Conservation (phyloP, 2,113 vertebrate species). For the Nanorana parkeri region DNA sequence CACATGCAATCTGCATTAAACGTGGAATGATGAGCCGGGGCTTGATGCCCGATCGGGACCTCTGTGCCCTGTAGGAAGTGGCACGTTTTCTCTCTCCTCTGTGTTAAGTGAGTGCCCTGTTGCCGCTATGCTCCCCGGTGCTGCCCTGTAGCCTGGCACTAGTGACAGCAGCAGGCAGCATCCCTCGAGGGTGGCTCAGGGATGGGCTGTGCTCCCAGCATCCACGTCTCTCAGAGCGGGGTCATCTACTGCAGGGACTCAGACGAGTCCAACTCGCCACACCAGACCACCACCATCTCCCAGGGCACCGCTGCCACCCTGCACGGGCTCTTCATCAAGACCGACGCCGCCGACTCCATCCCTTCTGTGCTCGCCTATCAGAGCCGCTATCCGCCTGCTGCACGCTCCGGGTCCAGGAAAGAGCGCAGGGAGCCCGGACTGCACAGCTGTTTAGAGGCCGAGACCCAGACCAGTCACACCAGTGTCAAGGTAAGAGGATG, state of each 20-base stretch:
- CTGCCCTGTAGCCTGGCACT: neutral
- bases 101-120: too few relatives aligned
- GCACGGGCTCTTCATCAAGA: slow-evolving; percentile 90
- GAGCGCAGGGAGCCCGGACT: slow-evolving; percentile 72
- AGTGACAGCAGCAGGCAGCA: neutral
- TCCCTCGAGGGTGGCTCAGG: slow-evolving; percentile 67
- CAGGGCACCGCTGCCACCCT: slow-evolving; percentile 84
- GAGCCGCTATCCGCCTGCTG: slow-evolving; percentile 72
- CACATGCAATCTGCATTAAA: neutral
- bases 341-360: slow-evolving; percentile 87
- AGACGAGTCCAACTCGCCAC: slow-evolving; percentile 91
- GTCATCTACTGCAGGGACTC: slow-evolving; percentile 97
- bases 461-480: slow-evolving; percentile 88
- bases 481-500: slow-evolving; percentile 78
- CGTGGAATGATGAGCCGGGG: neutral
- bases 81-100: too few relatives aligned
- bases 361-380: slow-evolving; percentile 83
- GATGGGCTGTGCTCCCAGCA: slow-evolving; percentile 97
- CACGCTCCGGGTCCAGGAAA: slow-evolving; percentile 73
- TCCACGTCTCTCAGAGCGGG: slow-evolving; percentile 97
- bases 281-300: slow-evolving; percentile 87
- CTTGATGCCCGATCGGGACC: neutral
- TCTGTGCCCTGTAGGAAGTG: too few relatives aligned
- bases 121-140: neutral
- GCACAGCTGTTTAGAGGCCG: slow-evolving; percentile 83